Percentiles rank a stretch among this genome's conserved stretches.
Evolutionary conservation across 2,888 invertebrate species (phyloP).

Genomic region (Rhamphomyia laevipes): DNA sequence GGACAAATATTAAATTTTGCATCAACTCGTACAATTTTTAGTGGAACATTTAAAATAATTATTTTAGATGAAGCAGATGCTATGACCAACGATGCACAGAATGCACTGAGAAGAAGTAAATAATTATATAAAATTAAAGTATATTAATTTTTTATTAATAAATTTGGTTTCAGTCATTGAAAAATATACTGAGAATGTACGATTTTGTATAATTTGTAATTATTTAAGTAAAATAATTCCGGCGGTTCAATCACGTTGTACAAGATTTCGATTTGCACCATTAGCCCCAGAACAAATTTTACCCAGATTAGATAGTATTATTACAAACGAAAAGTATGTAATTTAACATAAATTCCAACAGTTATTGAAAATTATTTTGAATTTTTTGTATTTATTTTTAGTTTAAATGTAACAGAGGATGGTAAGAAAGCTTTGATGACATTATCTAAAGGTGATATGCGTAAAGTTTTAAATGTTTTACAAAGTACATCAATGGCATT

Average conservation of each 20-base stretch:
- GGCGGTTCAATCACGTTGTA: conserved; percentile 95
- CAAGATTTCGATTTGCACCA: conserved; percentile 91
- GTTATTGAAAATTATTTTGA: background rate
- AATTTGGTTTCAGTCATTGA: conserved; percentile 70
- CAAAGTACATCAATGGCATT: conserved; percentile 95
- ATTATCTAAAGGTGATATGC: conserved; percentile 94
- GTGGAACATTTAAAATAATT: conserved; percentile 85
- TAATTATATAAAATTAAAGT: conserved; percentile 13
- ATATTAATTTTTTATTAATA: background rate
- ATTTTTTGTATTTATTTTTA: conserved; percentile 39
- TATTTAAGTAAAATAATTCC: conserved; percentile 98
- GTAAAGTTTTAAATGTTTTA: conserved; percentile 89
- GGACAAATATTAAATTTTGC: conserved; percentile 93
- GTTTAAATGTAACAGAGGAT: conserved; percentile 73
- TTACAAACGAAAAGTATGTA: conserved; percentile 63
- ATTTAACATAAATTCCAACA: background rate
- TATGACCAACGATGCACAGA: conserved; percentile 99
- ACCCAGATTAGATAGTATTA: conserved; percentile 76
- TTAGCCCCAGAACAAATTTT: conserved; percentile 74
- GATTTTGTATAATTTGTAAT: conserved; percentile 98
- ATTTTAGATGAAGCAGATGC: conserved; percentile 98
- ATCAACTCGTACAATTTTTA: conserved; percentile 89
- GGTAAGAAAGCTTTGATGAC: conserved; percentile 82
- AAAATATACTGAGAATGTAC: conserved; percentile 95
- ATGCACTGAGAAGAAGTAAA: conserved; percentile 86